A percentile compares a stretch with the other conserved stretches of the same genome.
Conservation (phyloP, 2,888 invertebrate genomes). For the Campopleginae sp. region DNA sequence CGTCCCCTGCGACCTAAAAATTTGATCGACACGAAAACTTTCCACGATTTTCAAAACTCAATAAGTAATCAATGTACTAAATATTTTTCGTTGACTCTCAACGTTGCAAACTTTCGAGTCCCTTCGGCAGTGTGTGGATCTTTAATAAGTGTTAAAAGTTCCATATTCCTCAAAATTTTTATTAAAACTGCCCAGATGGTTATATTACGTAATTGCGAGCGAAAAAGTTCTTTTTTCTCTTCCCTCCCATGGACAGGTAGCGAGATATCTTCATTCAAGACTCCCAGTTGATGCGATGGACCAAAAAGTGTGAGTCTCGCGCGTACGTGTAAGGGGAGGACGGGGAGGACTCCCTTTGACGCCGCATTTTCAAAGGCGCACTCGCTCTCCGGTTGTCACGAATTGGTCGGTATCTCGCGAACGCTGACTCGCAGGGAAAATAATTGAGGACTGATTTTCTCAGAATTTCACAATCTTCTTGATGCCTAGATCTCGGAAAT, state of each 20-base stretch:
- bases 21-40: too few species aligned
- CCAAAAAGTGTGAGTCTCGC: not conserved
- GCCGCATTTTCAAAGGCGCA: not conserved
- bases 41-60: too few species aligned
- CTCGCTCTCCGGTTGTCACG: not conserved
- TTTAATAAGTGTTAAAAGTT: not conserved
- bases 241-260: not conserved
- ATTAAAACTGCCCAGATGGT: not conserved
- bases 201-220: not conserved
- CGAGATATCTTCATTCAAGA: not conserved
- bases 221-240: not conserved
- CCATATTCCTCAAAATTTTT: not conserved
- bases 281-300: not conserved
- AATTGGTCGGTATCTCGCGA: not conserved
- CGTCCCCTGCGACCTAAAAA: too few species aligned
- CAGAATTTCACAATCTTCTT: not conserved
- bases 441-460: not conserved
- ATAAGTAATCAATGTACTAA: too few species aligned
- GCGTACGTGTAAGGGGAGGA: too few species aligned
- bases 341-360: not conserved
- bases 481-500: not conserved
- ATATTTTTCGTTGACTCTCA: too few species aligned
- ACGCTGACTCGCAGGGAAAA: not conserved
- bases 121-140: not conserved
- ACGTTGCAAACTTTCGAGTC: too few species aligned